Conservation (phyloP, 2,113 vertebrate species). For the Brienomyrus brachyistius region DNA sequence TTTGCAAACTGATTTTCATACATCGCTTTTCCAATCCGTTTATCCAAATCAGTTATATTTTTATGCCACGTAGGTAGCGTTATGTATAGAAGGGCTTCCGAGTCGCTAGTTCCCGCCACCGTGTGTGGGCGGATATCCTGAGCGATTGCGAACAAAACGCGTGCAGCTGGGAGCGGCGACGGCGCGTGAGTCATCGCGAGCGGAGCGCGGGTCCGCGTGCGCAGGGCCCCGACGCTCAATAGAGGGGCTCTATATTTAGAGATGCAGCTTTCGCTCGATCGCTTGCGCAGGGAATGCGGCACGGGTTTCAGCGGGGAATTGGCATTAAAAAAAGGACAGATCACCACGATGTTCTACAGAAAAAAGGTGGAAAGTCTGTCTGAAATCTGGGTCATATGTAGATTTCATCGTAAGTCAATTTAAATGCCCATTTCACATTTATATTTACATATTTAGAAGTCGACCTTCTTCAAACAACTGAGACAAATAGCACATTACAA, state of each 20-base stretch:
- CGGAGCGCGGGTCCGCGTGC: background rate
- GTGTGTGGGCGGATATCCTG: conserved; percentile 16
- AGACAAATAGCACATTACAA: background rate
- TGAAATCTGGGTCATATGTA: background rate
- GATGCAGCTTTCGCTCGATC: background rate
- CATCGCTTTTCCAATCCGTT: background rate
- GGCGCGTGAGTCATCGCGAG: conserved; percentile 15
- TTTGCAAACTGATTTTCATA: background rate
- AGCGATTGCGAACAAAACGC: background rate
- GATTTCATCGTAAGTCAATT: background rate
- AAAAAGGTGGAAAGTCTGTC: background rate
- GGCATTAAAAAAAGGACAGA: background rate
- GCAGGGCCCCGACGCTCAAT: background rate
- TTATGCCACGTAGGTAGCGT: background rate
- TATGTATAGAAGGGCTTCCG: background rate
- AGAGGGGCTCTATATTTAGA: background rate
- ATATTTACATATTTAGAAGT: background rate
- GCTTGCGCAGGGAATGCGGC: background rate
- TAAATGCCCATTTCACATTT: background rate
- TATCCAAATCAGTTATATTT: background rate
- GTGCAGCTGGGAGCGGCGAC: background rate
- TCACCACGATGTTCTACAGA: background rate
- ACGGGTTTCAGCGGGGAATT: background rate
- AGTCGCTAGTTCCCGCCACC: background rate
- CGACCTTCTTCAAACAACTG: background rate